Percentiles rank a stretch among this genome's conserved stretches.
Evolutionary conservation across 1,140 invertebrate genomes (phyloP).

Genomic region (Ips typographus): DNA sequence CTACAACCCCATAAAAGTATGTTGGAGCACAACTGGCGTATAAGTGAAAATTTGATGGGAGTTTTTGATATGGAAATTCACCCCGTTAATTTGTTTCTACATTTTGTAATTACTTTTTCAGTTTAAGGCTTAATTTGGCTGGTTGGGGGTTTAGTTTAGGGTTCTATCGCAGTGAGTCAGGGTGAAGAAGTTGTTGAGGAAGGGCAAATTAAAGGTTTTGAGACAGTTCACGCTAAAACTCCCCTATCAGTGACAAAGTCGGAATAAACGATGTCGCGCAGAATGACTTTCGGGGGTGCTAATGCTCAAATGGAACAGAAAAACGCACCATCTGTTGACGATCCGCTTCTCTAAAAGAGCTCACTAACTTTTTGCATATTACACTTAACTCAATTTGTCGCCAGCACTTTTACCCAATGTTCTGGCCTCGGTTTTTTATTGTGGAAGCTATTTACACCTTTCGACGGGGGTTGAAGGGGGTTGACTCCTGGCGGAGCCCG

Average conservation of each 20-base stretch:
- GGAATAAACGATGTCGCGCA: conserved; percentile 27
- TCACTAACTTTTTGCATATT: conserved; percentile 47
- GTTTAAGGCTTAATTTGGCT: no score
- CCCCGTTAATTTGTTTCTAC: no score
- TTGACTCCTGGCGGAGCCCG: no score
- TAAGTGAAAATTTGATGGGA: neutral
- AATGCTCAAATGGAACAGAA: conserved; percentile 54
- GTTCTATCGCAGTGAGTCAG: no score
- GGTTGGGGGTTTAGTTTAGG: no score
- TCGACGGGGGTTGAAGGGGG: neutral
- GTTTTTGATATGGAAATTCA: conserved; percentile 10
- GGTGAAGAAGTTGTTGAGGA: no score
- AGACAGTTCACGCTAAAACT: conserved; percentile 5
- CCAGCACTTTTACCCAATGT: conserved; percentile 7
- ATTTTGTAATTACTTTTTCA: no score
- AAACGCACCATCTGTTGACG: conserved; percentile 53
- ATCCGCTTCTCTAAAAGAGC: conserved; percentile 47
- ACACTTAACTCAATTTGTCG: conserved; percentile 47
- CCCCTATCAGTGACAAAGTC: conserved; percentile 30
- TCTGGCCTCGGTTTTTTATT: conserved; percentile 1
- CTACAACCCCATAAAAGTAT: conserved; percentile 42
- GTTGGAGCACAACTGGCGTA: conserved; percentile 23
- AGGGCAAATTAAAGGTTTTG: neutral
- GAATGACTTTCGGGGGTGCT: conserved; percentile 42
- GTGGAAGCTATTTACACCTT: neutral